A percentile compares a stretch with the other conserved stretches of the same genome.
phyloP scores from a whole-genome alignment of 2,888 invertebrate species.

The Apodemia zela region DNA sequence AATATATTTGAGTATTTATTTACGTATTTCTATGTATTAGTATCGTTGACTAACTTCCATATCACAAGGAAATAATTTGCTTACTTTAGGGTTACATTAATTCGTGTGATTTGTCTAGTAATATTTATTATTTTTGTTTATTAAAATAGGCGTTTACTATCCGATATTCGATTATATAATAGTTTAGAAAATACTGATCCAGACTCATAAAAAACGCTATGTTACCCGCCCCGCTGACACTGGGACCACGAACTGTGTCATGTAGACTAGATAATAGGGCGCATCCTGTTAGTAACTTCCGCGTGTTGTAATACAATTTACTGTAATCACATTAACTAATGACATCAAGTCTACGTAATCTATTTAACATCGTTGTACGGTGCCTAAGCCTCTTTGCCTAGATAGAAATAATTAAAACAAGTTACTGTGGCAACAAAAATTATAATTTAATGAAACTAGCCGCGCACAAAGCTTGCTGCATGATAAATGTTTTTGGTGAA shows the following conservation, averaged over 20 bases:
- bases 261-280: slow-evolving; percentile 39
- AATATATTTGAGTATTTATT: too few relatives aligned
- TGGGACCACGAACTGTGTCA: not conserved
- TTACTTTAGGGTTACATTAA: too few relatives aligned
- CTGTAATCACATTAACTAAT: slow-evolving; percentile 65
- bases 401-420: slow-evolving; percentile 11
- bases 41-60: too few relatives aligned
- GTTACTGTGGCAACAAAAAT: not conserved
- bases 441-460: not conserved
- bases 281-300: slow-evolving; percentile 58
- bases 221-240: not conserved
- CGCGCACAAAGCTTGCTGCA: too few relatives aligned
- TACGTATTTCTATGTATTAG: too few relatives aligned
- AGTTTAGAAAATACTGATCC: not conserved
- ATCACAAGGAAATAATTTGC: too few relatives aligned
- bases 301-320: slow-evolving; percentile 61
- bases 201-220: not conserved
- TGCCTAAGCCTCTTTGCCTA: slow-evolving; percentile 7
- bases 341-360: slow-evolving; percentile 51
- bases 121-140: too few relatives aligned
- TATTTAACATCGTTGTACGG: slow-evolving; percentile 40
- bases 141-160: too few relatives aligned
- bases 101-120: too few relatives aligned
- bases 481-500: too few relatives aligned
- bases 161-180: too few relatives aligned